These are phyloP conservation scores for Gracilinanus agilis DNA, from an alignment of 2,113 vertebrate genomes.

Conservation along the genomic window DNA sequence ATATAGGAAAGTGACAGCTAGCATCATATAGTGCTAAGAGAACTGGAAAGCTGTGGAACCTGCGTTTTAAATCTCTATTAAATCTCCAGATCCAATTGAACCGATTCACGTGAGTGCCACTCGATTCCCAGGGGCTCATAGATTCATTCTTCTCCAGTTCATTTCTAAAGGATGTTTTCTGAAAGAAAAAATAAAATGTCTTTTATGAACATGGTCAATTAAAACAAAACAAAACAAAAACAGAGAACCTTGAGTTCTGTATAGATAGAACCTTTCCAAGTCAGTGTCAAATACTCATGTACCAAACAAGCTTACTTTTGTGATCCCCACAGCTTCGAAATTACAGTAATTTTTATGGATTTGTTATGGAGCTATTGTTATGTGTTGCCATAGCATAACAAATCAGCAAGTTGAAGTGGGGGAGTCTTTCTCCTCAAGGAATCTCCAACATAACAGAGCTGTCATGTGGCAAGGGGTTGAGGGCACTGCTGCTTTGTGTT, in stretches of 20 bases:
- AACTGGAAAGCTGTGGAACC: background rate
- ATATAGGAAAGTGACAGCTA: background rate
- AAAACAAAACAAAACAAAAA: background rate
- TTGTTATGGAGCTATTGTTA: slow-evolving; percentile 82
- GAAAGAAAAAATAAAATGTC: background rate
- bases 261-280: background rate
- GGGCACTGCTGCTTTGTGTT: slow-evolving; percentile 61
- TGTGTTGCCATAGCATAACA: slow-evolving; percentile 65
- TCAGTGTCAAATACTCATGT: slow-evolving; percentile 39
- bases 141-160: slow-evolving; percentile 4
- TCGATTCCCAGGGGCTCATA: background rate
- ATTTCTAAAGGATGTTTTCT: slow-evolving; percentile 25
- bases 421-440: slow-evolving; percentile 71
- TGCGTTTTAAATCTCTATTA: background rate
- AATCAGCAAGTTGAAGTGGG: slow-evolving; percentile 82
- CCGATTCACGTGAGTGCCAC: background rate
- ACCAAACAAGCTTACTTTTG: slow-evolving; percentile 37
- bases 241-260: background rate
- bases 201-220: background rate
- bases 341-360: slow-evolving; percentile 82
- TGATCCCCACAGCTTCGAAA: slow-evolving; percentile 80
- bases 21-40: background rate
- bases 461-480: slow-evolving; percentile 70
- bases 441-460: slow-evolving; percentile 71
- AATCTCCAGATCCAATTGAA: background rate